Conservation (phyloP, 2,888 invertebrate species). For the Abscondita cerata region DNA sequence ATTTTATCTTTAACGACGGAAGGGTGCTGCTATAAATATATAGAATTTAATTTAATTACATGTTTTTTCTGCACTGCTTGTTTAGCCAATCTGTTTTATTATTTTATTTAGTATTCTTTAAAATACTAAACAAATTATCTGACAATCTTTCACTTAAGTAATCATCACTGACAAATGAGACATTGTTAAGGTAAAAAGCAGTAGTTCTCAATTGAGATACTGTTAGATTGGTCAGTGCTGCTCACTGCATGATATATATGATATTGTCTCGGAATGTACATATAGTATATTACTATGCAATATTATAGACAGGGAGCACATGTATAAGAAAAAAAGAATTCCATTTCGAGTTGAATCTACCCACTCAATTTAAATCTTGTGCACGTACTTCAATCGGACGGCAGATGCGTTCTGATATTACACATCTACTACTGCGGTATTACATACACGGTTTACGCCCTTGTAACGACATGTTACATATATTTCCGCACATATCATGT, state of each 20-base stretch:
- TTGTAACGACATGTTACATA: slow-evolving; percentile 44
- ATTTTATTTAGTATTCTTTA: too few species aligned
- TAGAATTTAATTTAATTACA: too few species aligned
- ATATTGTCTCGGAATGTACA: slow-evolving; percentile 36
- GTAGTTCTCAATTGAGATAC: too few species aligned
- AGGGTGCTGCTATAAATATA: too few species aligned
- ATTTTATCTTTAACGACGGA: slow-evolving; percentile 18
- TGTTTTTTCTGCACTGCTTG: too few species aligned
- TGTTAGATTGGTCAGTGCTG: too few species aligned
- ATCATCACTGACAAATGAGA: too few species aligned
- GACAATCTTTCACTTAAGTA: too few species aligned
- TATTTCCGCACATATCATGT: slow-evolving; percentile 26
- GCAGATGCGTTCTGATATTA: slow-evolving; percentile 55
- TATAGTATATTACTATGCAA: slow-evolving; percentile 46
- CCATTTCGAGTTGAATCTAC: slow-evolving; percentile 53
- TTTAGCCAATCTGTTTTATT: too few species aligned
- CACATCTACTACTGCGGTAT: slow-evolving; percentile 43
- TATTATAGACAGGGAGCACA: slow-evolving; percentile 49
- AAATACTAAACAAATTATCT: too few species aligned
- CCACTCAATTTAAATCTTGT: slow-evolving; percentile 52
- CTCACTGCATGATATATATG: not conserved
- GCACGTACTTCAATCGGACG: slow-evolving; percentile 54
- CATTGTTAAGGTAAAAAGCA: too few species aligned
- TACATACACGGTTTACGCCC: slow-evolving; percentile 50
- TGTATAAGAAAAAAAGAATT: slow-evolving; percentile 52